Evolutionary conservation across 1,140 invertebrate species (phyloP), one percentile per base, ranked within the genome.

Genomic region (Aphaenogaster floridana): DNA sequence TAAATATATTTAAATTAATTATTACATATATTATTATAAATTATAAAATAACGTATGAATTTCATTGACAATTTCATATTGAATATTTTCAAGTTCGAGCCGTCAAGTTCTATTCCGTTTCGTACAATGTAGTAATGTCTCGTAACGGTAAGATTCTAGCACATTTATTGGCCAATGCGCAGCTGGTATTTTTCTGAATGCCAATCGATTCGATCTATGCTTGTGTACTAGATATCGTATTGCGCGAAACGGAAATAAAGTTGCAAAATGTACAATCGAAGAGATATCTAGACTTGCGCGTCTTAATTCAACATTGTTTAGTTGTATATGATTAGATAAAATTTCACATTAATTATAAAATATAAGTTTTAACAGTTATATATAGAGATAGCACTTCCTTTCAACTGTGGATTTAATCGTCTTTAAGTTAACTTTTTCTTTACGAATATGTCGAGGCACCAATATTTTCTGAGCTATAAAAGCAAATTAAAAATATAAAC

Each of bases 171-270:
- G 42, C 1, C 28, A 63, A 79, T 28, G 42, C 17, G 1, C 42
- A 36, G 21, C 63, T 66, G 45, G 13, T 28, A 64, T 78, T 88
- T 71, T 64, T 50, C 8, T 72, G 66, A 71, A 80, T 87, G 69
- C 59, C 68, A 74, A 86, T 85, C 50, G 54, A 76, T 78, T 69
- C 21, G 7, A 50, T 68, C 63, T n/a, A 9, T n/a, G 57, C 21
- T 72, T 57, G n/a, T 71, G 11, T 50, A 68, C 34, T 39, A 15
- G n/a, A 45, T 36, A 9, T 8, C 17, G 59, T 61, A 28, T 74
- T 61, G 28, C 69, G 42, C 45, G 61, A 66, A 61, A 64, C 50
- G 48, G 68, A 87, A 87, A 85, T 61, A 17, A 34, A 63, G 15
- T 78, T 63, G 39, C 8, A 39, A 42, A 63, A 63, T 63, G 15